Conservation (phyloP, 1,140 invertebrate genomes). For the Potamilus streckersoni region DNA sequence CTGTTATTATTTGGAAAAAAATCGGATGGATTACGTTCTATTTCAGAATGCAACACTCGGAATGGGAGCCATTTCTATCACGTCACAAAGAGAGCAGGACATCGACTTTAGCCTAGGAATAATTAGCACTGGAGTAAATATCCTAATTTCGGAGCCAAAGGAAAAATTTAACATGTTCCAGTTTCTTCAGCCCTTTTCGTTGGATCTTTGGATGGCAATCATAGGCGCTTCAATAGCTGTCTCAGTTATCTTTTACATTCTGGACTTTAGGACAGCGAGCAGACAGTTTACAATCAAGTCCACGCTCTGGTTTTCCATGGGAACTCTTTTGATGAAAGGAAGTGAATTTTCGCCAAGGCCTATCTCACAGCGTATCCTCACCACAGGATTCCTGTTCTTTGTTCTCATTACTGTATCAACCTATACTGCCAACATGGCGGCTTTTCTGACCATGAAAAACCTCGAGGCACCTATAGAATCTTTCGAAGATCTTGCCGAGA, state of each 20-base stretch:
- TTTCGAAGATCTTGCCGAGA: constrained; percentile 53
- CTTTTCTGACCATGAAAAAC: constrained; percentile 62
- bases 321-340: constrained; percentile 56
- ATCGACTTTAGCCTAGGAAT: constrained; percentile 60
- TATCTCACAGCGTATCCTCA: constrained; percentile 59
- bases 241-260: constrained; percentile 43
- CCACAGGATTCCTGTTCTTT: constrained; percentile 62
- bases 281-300: constrained; percentile 47
- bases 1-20: background rate
- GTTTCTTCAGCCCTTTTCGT: constrained; percentile 57
- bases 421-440: constrained; percentile 66
- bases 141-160: constrained; percentile 52
- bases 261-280: constrained; percentile 45
- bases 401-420: constrained; percentile 63
- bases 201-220: constrained; percentile 58
- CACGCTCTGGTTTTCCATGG: constrained; percentile 49
- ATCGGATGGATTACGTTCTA: background rate
- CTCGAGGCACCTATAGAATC: constrained; percentile 53
- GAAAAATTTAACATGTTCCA: constrained; percentile 54
- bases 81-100: constrained; percentile 49
- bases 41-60: constrained; percentile 57
- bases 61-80: constrained; percentile 61
- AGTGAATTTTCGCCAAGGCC: constrained; percentile 58
- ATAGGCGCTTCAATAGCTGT: constrained; percentile 49
- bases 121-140: constrained; percentile 55